These are phyloP conservation scores for Melanotaenia nigrans DNA, from an alignment of 2,797 vertebrate species.

Conservation along the genomic window DNA sequence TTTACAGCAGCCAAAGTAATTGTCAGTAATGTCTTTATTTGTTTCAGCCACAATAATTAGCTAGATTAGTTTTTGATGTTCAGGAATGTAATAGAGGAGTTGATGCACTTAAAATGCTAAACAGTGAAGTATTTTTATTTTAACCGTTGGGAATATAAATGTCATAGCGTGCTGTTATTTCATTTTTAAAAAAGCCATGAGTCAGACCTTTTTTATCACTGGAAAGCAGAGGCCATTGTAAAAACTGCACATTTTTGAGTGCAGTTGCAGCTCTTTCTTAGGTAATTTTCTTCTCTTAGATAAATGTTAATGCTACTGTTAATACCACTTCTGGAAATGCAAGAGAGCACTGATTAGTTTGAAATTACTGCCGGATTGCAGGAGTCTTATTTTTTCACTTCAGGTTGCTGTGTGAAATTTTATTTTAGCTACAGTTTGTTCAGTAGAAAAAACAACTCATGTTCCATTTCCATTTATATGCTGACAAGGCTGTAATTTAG, in stretches of 20 bases:
- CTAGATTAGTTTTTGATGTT: conserved; percentile 32
- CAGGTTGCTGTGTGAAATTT: background rate
- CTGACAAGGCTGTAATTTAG: background rate
- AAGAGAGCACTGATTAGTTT: conserved; percentile 32
- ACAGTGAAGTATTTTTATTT: background rate
- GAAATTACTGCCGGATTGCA: conserved; percentile 26
- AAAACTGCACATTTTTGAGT: conserved; percentile 8
- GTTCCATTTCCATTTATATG: background rate
- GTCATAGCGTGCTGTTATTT: conserved; percentile 20
- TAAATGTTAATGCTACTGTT: conserved; percentile 24
- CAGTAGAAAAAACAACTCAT: background rate
- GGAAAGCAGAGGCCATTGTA: conserved; percentile 21
- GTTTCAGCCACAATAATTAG: conserved; percentile 40
- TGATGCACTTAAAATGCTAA: conserved; percentile 10
- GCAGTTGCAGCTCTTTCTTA: conserved; percentile 20
- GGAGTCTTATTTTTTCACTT: conserved; percentile 12
- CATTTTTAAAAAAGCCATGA: conserved; percentile 11
- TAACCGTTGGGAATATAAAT: conserved; percentile 1
- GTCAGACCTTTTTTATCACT: conserved; percentile 25
- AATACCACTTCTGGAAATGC: conserved; percentile 29
- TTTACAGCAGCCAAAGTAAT: conserved; percentile 20
- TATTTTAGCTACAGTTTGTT: background rate
- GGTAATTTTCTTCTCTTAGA: conserved; percentile 30
- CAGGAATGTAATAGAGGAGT: conserved; percentile 17
- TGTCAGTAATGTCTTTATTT: conserved; percentile 47